Evolutionary conservation across 2,113 vertebrate species (phyloP), one percentile per base, ranked within the genome.

Genomic region (Tichodroma muraria): DNA sequence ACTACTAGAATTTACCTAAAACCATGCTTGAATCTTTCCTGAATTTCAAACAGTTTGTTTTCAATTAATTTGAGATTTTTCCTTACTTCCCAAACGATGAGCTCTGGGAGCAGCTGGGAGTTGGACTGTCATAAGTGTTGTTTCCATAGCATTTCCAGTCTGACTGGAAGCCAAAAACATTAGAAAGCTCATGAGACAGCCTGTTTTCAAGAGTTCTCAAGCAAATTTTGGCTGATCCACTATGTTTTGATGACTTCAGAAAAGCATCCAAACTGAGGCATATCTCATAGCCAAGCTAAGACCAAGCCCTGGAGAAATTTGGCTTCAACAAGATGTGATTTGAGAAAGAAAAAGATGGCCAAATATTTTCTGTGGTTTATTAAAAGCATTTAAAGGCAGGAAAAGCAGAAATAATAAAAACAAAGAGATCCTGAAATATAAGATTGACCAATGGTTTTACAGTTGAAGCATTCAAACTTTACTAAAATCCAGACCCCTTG

Each of bases 61-160:
- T 50, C 35, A 50, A 71, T 78, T 80, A 66, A 64, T 90, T 84
- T 88, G 25, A 13, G 7, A 8, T 65, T 91, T 93, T 88, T 85
- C 24, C 31, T 69, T 60, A 8, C 57, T 37, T 91, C 44, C 53
- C 59, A 88, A 83, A 77, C 0, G 31, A 27, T 49, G 71, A 89
- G 40, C 40, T 80, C 75, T 88, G 75, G 85, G 42, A 93, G 70
- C 80, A 92, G 75, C 78, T 69, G 35, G 70, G 71, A 93, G 71
- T 86, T 64, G 85, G 79, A 85, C 90, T 86, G 87, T 57, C 87
- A 79, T 68, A 86, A 91, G 18, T 64, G 79, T 80, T 93, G 93
- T 97, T 97, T 95, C 93, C 95, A 94, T 95, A 89, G 90, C 88
- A 94, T 91, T 96, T 91, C 85, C 93, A 95, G 79, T 33, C 93